phyloP scores from a whole-genome alignment of 2,797 vertebrate species.

The Paramormyrops hopkinsi region DNA sequence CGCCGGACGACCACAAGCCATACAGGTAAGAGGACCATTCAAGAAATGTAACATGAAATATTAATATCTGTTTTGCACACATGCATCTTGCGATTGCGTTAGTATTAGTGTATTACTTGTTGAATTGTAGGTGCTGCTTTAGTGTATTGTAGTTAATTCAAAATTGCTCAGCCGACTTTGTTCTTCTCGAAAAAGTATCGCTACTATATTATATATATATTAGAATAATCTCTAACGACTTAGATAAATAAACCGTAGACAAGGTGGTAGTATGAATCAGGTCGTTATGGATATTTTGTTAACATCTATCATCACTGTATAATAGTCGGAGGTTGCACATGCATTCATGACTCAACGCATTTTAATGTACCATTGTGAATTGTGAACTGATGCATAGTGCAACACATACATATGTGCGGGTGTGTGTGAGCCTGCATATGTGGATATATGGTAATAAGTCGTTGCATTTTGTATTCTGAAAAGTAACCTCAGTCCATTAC shows the following conservation, averaged over 20 bases:
- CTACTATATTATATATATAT: background rate
- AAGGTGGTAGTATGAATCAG: background rate
- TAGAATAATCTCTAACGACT: background rate
- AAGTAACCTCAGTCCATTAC: background rate
- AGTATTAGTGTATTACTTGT: constrained; percentile 3
- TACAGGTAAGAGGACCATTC: constrained; percentile 22
- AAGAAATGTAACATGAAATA: background rate
- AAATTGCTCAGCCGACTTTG: background rate
- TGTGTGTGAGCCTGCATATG: background rate
- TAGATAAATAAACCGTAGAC: background rate
- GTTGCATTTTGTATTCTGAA: background rate
- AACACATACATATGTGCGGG: background rate
- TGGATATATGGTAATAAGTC: background rate
- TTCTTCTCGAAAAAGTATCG: background rate
- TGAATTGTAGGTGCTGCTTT: background rate
- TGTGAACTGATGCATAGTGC: background rate
- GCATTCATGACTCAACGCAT: background rate
- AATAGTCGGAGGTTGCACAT: background rate
- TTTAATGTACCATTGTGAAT: background rate
- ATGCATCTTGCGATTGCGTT: background rate
- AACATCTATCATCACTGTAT: background rate
- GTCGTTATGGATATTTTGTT: background rate
- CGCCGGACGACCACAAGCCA: constrained; percentile 10
- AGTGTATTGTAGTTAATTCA: background rate
- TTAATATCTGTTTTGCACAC: background rate